Conservation (phyloP, 2,888 invertebrate species). For the Protodeltote pygarga region DNA sequence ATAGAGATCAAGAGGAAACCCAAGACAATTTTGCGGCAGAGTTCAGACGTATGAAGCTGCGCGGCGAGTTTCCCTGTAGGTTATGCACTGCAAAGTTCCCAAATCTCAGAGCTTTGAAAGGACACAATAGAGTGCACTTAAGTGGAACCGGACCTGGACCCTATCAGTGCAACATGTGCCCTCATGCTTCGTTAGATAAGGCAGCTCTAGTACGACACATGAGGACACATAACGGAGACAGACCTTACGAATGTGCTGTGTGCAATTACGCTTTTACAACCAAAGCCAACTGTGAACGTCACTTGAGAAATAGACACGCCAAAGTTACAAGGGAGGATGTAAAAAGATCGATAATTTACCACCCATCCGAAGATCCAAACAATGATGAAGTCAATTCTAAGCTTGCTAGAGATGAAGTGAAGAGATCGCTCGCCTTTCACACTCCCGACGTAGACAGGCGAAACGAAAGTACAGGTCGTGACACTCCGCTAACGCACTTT, state of each 20-base stretch:
- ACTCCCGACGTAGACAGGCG: slow-evolving; percentile 83
- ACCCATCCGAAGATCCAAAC: slow-evolving; percentile 94
- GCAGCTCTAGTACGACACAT: slow-evolving; percentile 96
- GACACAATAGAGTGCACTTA: slow-evolving; percentile 95
- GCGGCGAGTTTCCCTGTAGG: slow-evolving; percentile 96
- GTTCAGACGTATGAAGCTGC: slow-evolving; percentile 95
- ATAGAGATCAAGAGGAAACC: slow-evolving; percentile 88
- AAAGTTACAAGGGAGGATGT: slow-evolving; percentile 95
- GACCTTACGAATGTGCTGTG: slow-evolving; percentile 97
- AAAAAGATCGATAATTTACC: slow-evolving; percentile 94
- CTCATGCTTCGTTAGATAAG: slow-evolving; percentile 95
- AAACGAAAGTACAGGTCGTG: slow-evolving; percentile 72
- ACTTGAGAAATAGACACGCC: slow-evolving; percentile 96
- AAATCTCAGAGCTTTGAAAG: slow-evolving; percentile 95
- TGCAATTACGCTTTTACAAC: slow-evolving; percentile 99
- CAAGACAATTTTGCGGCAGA: slow-evolving; percentile 95
- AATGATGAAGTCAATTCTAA: slow-evolving; percentile 90
- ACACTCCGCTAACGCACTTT: slow-evolving; percentile 79
- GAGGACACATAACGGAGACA: slow-evolving; percentile 97
- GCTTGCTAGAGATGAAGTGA: slow-evolving; percentile 84
- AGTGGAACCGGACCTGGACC: slow-evolving; percentile 92
- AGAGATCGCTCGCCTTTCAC: slow-evolving; percentile 85
- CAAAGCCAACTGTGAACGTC: slow-evolving; percentile 98
- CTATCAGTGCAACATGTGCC: slow-evolving; percentile 97
- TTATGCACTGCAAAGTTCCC: slow-evolving; percentile 96